Conservation (phyloP, 2,113 vertebrate species). For the Edolisoma coerulescens region DNA sequence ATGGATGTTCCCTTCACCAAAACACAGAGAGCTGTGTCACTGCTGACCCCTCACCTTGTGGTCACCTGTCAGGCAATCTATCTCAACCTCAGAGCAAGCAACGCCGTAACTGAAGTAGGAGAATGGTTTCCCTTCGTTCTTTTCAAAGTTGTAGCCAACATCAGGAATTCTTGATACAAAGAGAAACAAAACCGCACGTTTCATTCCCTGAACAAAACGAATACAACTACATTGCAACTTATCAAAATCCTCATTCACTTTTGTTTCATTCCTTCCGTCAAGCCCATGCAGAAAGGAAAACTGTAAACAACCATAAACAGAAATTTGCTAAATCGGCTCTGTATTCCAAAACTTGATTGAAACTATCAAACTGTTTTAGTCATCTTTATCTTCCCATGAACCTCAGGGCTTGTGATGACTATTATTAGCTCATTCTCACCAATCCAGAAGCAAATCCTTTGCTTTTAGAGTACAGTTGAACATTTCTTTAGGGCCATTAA, state of each 20-base stretch:
- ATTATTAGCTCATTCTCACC: not conserved
- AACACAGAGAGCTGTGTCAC: not conserved
- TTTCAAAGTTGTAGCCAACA: conserved; percentile 82
- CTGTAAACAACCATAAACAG: not conserved
- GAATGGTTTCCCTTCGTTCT: conserved; percentile 85
- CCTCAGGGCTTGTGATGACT: not conserved
- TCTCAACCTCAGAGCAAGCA: conserved; percentile 91
- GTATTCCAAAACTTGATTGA: not conserved
- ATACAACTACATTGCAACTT: not conserved
- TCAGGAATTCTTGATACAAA: conserved; percentile 80
- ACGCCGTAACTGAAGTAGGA: conserved; percentile 89
- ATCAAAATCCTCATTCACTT: not conserved
- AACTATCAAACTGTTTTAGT: not conserved
- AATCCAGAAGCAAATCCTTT: not conserved
- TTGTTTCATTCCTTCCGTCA: not conserved
- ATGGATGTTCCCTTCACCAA: not conserved
- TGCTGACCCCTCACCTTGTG: conserved; percentile 82
- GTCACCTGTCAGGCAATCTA: conserved; percentile 93
- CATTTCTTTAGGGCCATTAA: not conserved
- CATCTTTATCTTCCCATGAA: not conserved
- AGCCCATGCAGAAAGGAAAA: not conserved
- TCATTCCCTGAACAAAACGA: not conserved
- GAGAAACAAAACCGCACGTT: not conserved
- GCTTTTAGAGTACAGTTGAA: not conserved
- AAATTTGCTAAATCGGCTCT: not conserved